Percentiles rank a stretch among this genome's conserved stretches.
These are phyloP conservation scores for Proterorhinus semilunaris DNA, from an alignment of 2,113 vertebrate species.

Conservation along the genomic window DNA sequence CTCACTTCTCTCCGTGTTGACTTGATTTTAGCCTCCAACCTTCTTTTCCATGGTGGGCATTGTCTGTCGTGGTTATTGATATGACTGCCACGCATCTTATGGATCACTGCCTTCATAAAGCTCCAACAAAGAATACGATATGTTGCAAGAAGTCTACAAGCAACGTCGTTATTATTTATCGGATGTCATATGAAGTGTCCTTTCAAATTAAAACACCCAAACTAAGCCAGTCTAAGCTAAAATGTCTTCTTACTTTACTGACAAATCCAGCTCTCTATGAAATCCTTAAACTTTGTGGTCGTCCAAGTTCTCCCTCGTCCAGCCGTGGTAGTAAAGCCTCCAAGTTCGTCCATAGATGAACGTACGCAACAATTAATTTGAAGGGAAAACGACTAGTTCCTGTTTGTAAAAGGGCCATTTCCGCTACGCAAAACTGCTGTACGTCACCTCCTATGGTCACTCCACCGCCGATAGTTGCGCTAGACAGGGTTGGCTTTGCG, in stretches of 20 bases:
- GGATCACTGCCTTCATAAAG: neutral
- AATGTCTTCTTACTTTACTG: neutral
- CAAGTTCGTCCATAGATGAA: no score
- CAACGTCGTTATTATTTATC: conserved; percentile 42
- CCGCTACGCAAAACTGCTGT: conserved; percentile 27
- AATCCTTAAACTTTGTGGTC: neutral
- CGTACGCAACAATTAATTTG: conserved; percentile 13
- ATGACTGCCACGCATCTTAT: no score
- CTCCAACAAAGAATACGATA: neutral
- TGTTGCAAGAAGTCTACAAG: neutral
- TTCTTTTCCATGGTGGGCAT: no score
- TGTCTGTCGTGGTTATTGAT: no score
- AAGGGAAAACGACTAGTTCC: conserved; percentile 13
- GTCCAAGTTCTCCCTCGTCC: no score
- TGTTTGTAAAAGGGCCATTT: neutral
- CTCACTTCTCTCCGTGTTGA: no score
- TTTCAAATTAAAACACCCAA: conserved; percentile 40
- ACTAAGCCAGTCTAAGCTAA: neutral
- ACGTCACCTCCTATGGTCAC: conserved; percentile 30
- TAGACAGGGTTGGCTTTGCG: conserved; percentile 18
- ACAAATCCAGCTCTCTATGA: no score
- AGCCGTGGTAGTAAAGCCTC: no score
- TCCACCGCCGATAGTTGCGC: conserved; percentile 26
- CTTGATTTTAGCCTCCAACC: no score
- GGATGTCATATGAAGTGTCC: conserved; percentile 10